These are phyloP conservation scores for Pseudochirops corinnae DNA, from an alignment of 2,797 vertebrate genomes.

Conservation along the genomic window DNA sequence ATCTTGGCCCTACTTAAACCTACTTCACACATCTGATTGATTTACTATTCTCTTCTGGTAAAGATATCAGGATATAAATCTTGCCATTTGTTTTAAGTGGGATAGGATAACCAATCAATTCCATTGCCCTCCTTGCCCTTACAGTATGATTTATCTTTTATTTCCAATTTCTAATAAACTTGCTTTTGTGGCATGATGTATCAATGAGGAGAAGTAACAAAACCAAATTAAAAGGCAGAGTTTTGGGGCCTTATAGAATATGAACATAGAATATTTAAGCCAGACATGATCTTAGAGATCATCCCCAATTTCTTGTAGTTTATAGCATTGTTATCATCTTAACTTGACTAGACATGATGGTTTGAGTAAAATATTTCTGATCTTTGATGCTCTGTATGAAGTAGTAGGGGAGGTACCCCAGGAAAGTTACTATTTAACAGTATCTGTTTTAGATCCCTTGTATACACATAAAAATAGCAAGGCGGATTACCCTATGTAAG, in stretches of 20 bases:
- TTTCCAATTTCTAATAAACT: neutral
- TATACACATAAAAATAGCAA: neutral
- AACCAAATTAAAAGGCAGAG: neutral
- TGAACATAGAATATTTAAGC: neutral
- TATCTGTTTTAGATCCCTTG: neutral
- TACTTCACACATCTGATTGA: neutral
- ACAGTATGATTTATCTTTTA: neutral
- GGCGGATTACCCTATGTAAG: neutral
- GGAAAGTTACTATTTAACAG: neutral
- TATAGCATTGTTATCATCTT: neutral
- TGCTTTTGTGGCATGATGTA: neutral
- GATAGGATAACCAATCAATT: neutral
- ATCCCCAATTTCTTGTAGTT: neutral
- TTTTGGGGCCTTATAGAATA: neutral
- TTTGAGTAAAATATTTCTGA: neutral
- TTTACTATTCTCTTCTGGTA: neutral
- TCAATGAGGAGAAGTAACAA: neutral
- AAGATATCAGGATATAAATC: neutral
- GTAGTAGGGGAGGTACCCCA: neutral
- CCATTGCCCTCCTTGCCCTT: neutral
- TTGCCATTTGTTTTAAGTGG: neutral
- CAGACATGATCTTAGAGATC: neutral
- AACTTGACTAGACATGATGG: neutral
- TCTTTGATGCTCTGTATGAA: neutral
- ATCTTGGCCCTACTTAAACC: neutral